A percentile compares a stretch with the other conserved stretches of the same genome.
These are phyloP conservation scores for Stenchaetothrips biformis DNA, from an alignment of 2,888 invertebrate genomes.

Conservation along the genomic window DNA sequence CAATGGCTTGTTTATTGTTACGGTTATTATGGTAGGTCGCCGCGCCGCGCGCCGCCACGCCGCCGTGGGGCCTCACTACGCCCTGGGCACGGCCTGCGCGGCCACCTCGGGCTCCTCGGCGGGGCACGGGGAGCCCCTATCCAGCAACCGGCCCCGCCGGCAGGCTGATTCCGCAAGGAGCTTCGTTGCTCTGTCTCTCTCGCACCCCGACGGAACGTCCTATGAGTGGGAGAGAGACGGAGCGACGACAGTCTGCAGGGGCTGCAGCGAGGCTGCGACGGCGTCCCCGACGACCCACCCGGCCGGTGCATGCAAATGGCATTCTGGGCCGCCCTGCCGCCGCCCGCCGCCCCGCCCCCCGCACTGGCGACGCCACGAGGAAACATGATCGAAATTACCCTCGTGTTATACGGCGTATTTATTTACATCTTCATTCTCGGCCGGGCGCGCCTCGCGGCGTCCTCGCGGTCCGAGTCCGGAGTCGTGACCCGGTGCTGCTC, in stretches of 20 bases:
- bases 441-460: neutral
- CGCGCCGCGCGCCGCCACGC: neutral
- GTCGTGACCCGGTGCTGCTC: neutral
- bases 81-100: neutral
- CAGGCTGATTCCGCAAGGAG: no score
- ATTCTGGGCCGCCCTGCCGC: neutral
- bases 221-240: no score
- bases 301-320: constrained; percentile 1
- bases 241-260: no score
- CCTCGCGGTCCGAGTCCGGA: neutral
- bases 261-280: no score
- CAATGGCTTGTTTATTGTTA: constrained; percentile 19
- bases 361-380: neutral
- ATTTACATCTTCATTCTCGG: neutral
- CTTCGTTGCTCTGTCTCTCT: no score
- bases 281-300: neutral
- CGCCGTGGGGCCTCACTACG: neutral
- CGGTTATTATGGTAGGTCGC: constrained; percentile 22
- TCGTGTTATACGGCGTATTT: neutral
- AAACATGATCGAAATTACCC: neutral
- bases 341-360: neutral
- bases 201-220: no score
- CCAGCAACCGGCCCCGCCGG: no score
- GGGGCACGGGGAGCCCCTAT: no score
- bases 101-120: neutral